Evolutionary conservation across 2,797 vertebrate genomes (phyloP), one percentile per base, ranked within the genome.

Genomic region (Nannoperca australis): DNA sequence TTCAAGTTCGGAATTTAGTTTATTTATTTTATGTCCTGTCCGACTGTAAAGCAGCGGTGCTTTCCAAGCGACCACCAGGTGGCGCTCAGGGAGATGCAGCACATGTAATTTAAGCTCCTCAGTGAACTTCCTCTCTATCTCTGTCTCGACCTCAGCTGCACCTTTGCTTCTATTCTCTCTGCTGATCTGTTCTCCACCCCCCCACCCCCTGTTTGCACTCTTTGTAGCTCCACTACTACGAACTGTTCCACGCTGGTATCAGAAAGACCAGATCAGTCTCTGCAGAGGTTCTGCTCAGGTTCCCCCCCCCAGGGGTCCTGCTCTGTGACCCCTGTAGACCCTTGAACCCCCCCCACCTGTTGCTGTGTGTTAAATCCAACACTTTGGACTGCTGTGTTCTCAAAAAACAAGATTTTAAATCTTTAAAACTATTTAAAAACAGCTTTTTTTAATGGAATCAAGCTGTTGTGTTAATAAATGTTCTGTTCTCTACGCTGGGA

Each of bases 211-310:
- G 32, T 27, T 30, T 13, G 10, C 27, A 1, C 13, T 51, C 55
- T 12, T 40, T 11, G 3, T 27, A 30, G 7, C 42, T 61, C 8
- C 2, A 51, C n/a, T 10, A 15, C 5, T 18, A 58, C 17, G 18
- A 38, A 47, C 42, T 34, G 27, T n/a, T 53, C 18, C 64, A 14
- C 20, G 5, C 9, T 20, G 44, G 22, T 36, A 32, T 61, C 14
- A 30, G 10, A 44, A 55, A 54, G 30, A 65, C 54, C n/a, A n/a
- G n/a, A n/a, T n/a, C n/a, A n/a, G n/a, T n/a, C 20, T 40, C 61
- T 55, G 65, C 63, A 38, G 50, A 78, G 47, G 65, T 86, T 87
- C 83, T 87, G 49, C 83, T 91, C 85, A 81, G 66, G 73, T 65
- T 78, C 78, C 47, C 50, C 67, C 56, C 71, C 59, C 6, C 8